Conservation (phyloP, 2,888 invertebrate species). For the Thecocarcelia acutangulata region DNA sequence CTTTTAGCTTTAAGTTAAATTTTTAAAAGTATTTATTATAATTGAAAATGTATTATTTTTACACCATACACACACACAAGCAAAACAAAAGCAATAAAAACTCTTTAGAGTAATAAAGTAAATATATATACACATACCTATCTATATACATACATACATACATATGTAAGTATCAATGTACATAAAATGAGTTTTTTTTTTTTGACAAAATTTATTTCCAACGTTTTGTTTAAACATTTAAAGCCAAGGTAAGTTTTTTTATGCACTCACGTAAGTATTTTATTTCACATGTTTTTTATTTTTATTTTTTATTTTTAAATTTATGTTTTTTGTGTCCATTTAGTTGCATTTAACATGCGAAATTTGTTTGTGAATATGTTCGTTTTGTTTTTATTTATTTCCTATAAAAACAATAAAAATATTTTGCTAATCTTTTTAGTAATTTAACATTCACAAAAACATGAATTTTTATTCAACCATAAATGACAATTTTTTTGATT, state of each 20-base stretch:
- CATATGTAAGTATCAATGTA: neutral
- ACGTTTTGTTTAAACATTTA: neutral
- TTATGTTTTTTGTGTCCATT: constrained; percentile 12
- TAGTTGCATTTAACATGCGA: constrained; percentile 1
- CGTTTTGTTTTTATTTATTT: constrained; percentile 8
- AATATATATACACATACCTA: constrained; percentile 4
- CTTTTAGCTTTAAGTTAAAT: constrained; percentile 44
- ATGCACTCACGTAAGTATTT: neutral
- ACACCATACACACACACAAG: constrained; percentile 6
- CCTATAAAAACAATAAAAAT: constrained; percentile 28
- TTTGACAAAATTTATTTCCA: constrained; percentile 31
- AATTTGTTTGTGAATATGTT: neutral
- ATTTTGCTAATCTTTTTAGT: constrained; percentile 30
- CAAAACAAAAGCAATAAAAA: constrained; percentile 46
- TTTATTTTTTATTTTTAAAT: constrained; percentile 4
- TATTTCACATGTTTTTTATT: neutral
- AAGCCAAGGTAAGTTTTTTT: constrained; percentile 34
- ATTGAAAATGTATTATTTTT: constrained; percentile 65
- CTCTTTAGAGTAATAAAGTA: constrained; percentile 9
- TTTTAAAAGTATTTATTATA: constrained; percentile 59
- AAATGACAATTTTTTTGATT: constrained; percentile 43
- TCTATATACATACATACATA: neutral
- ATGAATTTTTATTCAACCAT: constrained; percentile 41
- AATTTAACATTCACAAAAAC: constrained; percentile 28
- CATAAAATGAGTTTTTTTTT: constrained; percentile 8